These are phyloP conservation scores for Teleiodes luculella DNA, from an alignment of 2,888 invertebrate genomes.

Conservation along the genomic window DNA sequence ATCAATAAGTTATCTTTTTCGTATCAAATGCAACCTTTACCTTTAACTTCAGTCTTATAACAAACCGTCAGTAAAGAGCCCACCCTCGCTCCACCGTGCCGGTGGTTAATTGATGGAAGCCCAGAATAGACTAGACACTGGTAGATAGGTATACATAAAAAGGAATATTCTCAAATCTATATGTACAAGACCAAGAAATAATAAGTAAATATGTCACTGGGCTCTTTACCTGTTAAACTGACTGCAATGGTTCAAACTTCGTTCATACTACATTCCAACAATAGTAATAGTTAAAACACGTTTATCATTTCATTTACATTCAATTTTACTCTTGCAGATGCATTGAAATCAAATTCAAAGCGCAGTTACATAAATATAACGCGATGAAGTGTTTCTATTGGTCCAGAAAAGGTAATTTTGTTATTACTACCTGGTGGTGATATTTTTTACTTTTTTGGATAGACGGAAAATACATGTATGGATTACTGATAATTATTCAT, in stretches of 20 bases:
- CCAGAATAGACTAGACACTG: slow-evolving; percentile 5
- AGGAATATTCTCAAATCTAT: not conserved
- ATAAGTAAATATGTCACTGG: not conserved
- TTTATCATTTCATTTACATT: too few relatives aligned
- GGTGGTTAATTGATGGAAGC: slow-evolving; percentile 15
- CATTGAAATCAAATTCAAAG: too few relatives aligned
- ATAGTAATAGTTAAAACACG: too few relatives aligned
- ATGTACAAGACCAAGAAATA: not conserved
- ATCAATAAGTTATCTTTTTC: slow-evolving; percentile 9
- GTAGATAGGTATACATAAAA: not conserved
- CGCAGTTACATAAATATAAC: too few relatives aligned
- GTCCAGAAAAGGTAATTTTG: too few relatives aligned
- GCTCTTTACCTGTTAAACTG: slow-evolving; percentile 5
- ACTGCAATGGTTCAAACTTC: not conserved
- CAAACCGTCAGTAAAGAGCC: slow-evolving; percentile 17
- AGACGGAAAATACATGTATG: too few relatives aligned
- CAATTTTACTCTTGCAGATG: too few relatives aligned
- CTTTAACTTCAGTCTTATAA: slow-evolving; percentile 21
- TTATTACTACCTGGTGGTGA: too few relatives aligned
- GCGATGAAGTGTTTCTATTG: too few relatives aligned
- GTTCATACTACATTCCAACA: slow-evolving; percentile 23
- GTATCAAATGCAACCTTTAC: slow-evolving; percentile 17
- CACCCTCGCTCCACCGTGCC: not conserved
- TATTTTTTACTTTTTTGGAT: too few relatives aligned
- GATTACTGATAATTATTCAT: too few relatives aligned